These are phyloP conservation scores for Xenentodon cancila DNA, from an alignment of 2,797 vertebrate genomes.

Conservation along the genomic window DNA sequence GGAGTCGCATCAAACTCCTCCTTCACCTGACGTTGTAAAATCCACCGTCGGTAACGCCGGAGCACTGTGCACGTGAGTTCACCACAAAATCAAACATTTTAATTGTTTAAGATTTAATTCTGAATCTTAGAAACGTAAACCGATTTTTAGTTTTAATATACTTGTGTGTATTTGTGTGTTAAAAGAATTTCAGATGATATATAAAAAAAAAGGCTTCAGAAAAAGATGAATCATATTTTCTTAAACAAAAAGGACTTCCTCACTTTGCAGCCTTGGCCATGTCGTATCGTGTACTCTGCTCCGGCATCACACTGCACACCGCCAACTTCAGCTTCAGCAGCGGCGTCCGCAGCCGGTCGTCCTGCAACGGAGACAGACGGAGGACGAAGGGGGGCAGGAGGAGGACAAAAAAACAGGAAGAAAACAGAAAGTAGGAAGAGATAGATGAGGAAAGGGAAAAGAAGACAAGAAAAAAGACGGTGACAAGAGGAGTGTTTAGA, in stretches of 20 bases:
- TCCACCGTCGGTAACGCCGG: too few relatives aligned
- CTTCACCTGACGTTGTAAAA: too few relatives aligned
- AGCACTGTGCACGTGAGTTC: too few relatives aligned
- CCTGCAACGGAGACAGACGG: conserved; percentile 74
- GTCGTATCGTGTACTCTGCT: conserved; percentile 92
- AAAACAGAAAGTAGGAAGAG: background rate
- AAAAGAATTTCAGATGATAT: too few relatives aligned
- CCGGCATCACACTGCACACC: conserved; percentile 95
- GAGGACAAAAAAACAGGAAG: background rate
- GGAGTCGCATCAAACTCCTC: too few relatives aligned
- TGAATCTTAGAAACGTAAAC: too few relatives aligned
- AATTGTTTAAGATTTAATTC: too few relatives aligned
- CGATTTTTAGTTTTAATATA: too few relatives aligned
- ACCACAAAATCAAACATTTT: too few relatives aligned
- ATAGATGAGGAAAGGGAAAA: background rate
- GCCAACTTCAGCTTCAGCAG: conserved; percentile 93
- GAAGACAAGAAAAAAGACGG: background rate
- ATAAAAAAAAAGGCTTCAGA: too few relatives aligned
- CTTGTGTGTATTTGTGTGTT: too few relatives aligned
- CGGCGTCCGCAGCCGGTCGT: conserved; percentile 91
- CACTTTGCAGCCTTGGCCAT: conserved; percentile 91
- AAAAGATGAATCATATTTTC: too few relatives aligned
- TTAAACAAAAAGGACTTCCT: conserved; percentile 42
- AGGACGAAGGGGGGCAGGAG: background rate
- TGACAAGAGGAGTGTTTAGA: conserved; percentile 3